Evolutionary conservation across 2,888 invertebrate species (phyloP).

Genomic region (Limnephilus marmoratus): DNA sequence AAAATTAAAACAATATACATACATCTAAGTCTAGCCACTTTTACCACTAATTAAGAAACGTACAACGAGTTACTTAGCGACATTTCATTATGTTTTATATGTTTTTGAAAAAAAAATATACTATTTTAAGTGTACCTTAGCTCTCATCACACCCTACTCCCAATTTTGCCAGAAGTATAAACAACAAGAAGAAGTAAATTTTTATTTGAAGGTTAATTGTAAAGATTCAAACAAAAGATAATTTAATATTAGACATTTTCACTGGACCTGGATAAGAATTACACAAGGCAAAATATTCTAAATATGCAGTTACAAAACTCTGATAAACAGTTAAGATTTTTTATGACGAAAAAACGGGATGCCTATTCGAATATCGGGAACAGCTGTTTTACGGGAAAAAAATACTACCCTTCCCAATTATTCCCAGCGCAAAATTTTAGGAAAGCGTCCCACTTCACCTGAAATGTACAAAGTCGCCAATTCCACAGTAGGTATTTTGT

Average conservation of each 20-base stretch:
- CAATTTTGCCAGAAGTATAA: not conserved
- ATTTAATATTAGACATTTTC: not conserved
- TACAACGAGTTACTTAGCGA: not conserved
- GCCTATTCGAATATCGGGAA: no score
- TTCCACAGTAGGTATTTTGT: not conserved
- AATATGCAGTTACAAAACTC: not conserved
- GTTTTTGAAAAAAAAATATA: no score
- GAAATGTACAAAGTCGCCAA: no score
- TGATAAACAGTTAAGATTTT: no score
- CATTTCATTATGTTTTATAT: not conserved
- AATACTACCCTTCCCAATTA: not conserved
- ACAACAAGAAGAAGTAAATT: no score
- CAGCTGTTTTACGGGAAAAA: no score
- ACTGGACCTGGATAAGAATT: not conserved
- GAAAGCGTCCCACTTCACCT: not conserved
- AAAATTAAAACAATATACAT: not conserved
- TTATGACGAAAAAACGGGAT: no score
- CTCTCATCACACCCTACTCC: not conserved
- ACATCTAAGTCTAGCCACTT: not conserved
- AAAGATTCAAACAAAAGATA: not conserved
- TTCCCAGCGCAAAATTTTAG: not conserved
- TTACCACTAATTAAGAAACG: not conserved
- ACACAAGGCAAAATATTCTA: not conserved
- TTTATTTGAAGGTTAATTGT: not conserved
- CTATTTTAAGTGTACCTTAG: not conserved